phyloP scores from a whole-genome alignment of 2,113 vertebrate species.

The Elachura formosa region DNA sequence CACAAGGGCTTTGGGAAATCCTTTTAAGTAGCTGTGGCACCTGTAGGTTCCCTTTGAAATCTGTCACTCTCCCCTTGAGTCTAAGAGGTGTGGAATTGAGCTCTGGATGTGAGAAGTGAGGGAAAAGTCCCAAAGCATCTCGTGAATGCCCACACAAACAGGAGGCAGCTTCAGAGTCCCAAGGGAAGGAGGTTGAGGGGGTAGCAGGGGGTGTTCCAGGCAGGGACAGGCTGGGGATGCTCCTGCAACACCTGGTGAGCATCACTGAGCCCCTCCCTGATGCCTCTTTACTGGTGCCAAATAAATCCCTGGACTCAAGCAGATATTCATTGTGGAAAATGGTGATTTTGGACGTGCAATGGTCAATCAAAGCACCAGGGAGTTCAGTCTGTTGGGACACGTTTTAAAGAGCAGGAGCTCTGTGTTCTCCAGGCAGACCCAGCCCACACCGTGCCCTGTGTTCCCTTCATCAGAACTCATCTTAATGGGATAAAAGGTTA shows the following conservation, averaged over 20 bases:
- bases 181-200: neutral
- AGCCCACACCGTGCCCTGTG: neutral
- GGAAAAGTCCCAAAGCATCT: neutral
- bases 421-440: neutral
- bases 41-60: neutral
- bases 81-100: neutral
- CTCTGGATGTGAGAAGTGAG: neutral
- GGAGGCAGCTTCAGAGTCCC: neutral
- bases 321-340: neutral
- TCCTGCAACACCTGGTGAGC: neutral
- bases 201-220: rapidly evolving
- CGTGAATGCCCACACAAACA: rapidly evolving
- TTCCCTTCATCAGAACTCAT: slow-evolving; percentile 21
- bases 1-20: neutral
- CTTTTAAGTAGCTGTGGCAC: neutral
- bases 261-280: neutral
- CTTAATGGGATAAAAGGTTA: slow-evolving; percentile 24
- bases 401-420: slow-evolving; percentile 40
- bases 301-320: neutral
- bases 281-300: neutral
- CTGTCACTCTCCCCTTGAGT: neutral
- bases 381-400: slow-evolving; percentile 6
- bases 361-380: neutral
- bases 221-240: neutral
- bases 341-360: neutral